A percentile compares a stretch with the other conserved stretches of the same genome.
Conservation (phyloP, 2,888 invertebrate species). For the Perizoma flavofasciatum region DNA sequence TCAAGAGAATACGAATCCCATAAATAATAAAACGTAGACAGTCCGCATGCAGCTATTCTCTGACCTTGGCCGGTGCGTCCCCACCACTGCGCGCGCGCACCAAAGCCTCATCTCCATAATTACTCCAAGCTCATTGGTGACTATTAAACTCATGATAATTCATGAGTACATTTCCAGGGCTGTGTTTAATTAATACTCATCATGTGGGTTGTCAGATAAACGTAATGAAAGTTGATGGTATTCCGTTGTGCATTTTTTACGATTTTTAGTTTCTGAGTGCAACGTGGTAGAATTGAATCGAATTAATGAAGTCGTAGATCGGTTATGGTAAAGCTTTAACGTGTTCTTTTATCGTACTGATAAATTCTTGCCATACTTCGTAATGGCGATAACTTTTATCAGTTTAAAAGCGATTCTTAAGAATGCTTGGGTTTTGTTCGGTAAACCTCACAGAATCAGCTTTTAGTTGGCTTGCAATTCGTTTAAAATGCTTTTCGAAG, state of each 20-base stretch:
- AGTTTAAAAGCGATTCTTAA: conserved; percentile 5
- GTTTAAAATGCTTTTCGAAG: too few species aligned
- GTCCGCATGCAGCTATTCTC: conserved; percentile 28
- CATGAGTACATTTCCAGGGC: conserved; percentile 61
- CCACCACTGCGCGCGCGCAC: conserved; percentile 64
- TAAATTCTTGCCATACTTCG: conserved; percentile 18
- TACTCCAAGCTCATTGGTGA: conserved; percentile 82
- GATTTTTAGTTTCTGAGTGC: conserved; percentile 23
- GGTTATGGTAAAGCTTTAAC: conserved; percentile 21
- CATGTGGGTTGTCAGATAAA: conserved; percentile 79
- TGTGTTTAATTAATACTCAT: conserved; percentile 78
- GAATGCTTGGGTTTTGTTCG: conserved; percentile 2
- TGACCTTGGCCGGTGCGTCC: conserved; percentile 42
- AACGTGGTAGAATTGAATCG: conserved; percentile 34
- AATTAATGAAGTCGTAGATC: conserved; percentile 28
- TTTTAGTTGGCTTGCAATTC: neutral
- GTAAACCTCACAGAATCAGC: neutral
- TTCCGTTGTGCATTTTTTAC: conserved; percentile 17
- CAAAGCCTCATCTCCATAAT: conserved; percentile 79
- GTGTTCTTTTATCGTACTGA: conserved; percentile 23
- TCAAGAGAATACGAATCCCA: neutral
- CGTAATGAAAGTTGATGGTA: conserved; percentile 54
- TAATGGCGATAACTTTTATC: conserved; percentile 18
- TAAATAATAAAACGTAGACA: neutral
- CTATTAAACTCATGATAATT: conserved; percentile 82